Conservation (phyloP, 35 echinoderm and acorn worm species). For the Nesometra sesokonis region DNA sequence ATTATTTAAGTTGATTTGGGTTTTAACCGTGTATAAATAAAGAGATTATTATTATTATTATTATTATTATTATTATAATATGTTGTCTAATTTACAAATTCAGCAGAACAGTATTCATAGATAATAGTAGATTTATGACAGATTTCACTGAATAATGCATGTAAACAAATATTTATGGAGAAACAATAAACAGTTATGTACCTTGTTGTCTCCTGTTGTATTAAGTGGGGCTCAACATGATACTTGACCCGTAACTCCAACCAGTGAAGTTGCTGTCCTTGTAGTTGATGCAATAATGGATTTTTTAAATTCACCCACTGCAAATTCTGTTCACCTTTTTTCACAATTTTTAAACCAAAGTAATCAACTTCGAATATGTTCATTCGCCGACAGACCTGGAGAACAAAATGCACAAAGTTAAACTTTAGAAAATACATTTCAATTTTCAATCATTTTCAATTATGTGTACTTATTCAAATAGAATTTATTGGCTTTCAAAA, state of each 20-base stretch:
- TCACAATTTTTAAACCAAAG: not conserved
- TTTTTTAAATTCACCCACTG: not conserved
- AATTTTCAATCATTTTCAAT: no score
- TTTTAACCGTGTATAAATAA: no score
- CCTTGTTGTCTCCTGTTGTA: conserved; percentile 3
- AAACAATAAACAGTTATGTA: not conserved
- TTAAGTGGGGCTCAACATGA: not conserved
- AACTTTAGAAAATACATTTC: no score
- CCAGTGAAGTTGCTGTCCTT: not conserved
- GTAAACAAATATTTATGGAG: not conserved
- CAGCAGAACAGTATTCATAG: no score
- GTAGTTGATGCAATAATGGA: not conserved
- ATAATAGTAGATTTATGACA: no score
- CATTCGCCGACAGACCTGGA: not conserved
- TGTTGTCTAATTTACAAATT: no score
- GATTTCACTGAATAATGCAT: no score
- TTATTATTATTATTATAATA: no score
- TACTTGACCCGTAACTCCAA: not conserved
- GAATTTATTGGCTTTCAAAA: no score
- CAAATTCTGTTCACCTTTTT: not conserved
- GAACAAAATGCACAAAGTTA: not conserved
- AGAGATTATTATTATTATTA: no score
- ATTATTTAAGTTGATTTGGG: no score
- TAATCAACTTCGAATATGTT: conserved; percentile 12
- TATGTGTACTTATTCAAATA: no score